Evolutionary conservation across 2,888 invertebrate species (phyloP), one percentile per base, ranked within the genome.

Genomic region (Lacanobia oleracea): DNA sequence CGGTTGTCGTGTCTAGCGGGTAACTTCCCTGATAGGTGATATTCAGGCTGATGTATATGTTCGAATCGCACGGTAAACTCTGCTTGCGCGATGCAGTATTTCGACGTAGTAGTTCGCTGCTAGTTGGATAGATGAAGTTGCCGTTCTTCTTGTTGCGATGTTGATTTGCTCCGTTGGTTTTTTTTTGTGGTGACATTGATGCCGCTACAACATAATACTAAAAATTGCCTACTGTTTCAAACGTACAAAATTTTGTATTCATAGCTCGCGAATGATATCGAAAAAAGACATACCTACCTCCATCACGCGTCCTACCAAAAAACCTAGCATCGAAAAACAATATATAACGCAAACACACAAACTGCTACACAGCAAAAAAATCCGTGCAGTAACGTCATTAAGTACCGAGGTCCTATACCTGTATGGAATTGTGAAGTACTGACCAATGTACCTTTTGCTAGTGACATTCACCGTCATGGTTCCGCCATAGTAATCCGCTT

Each of bases 401-500:
- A n/a, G 33, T 51, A 43, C 45, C 45, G 27, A 59, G 16, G 1
- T 64, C 23, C 37, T 51, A 64, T 50, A 43, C 7, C 27, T 69
- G 60, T 63, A 23, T 63, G 51, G 57, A 68, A 77, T 79, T 81
- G 78, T 68, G 70, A 74, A 69, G 74, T 71, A 77, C 67, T 56
- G 65, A 68, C 74, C 75, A 77, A 79, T 81, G 76, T 72, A 79
- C 83, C 81, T 77, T 81, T 77, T 83, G 79, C 79, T 80, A 79
- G 88, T 88, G 87, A 89, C 90, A 87, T 89, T 90, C 86, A 86
- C 88, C 88, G 89, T 86, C 87, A 89, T 88, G 89, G 88, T 84
- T 83, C 88, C 86, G 88, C 88, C 88, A 88, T 88, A 77, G 84
- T 92, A 93, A 93, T 91, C 91, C 87, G 92, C 92, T 93, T 93